Base-by-base conservation (phyloP, 2,888 invertebrate species). In the Drosophila lutescens region DNA sequence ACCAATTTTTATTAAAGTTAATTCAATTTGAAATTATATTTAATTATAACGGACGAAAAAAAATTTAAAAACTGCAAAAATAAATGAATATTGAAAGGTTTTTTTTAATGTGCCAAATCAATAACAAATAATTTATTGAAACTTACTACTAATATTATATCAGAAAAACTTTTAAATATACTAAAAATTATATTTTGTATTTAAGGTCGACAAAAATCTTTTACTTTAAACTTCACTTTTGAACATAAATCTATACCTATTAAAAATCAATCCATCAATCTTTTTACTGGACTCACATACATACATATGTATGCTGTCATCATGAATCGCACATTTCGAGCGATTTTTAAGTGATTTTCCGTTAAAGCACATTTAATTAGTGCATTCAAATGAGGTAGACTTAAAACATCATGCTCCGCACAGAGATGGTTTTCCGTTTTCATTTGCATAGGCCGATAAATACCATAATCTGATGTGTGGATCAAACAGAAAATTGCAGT, bases 301-400 rank as follows among this genome's bases (percentile, higher is more conserved):
- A 17, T 17, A 17, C 9, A 41, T 41, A 10, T 17, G 4, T 10
- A 3, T 15, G 15, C 44, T 44, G 44, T 32, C 61, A 46, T 15
- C 4, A 30, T 38, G 15, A 55, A 55, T 30, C 8, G 1, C 53
- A 34, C 10, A 54, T 46, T n/a, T 13, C 50, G 60, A 65, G 51
- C 56, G 53, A 60, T 69, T 66, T 70, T 68, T 54, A 60, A 76
- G 23, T 53, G 51, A 23, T 67, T 74, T 65, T 23, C 13, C 15
- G 26, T 30, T 69, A 73, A 82, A 85, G 54, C 62, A 34, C 40
- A 41, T 54, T 77, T 70, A 75, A 83, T 75, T 54, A 49, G 65
- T 49, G 54, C 57, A 65, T 81, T 72, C 58, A 71, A 63, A 65
- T 36, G 15, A 49, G 66, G 44, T 46, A 41, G 70, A 57, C 77